These are phyloP conservation scores for Nipponia nippon DNA, from an alignment of 2,113 vertebrate genomes.

Conservation along the genomic window DNA sequence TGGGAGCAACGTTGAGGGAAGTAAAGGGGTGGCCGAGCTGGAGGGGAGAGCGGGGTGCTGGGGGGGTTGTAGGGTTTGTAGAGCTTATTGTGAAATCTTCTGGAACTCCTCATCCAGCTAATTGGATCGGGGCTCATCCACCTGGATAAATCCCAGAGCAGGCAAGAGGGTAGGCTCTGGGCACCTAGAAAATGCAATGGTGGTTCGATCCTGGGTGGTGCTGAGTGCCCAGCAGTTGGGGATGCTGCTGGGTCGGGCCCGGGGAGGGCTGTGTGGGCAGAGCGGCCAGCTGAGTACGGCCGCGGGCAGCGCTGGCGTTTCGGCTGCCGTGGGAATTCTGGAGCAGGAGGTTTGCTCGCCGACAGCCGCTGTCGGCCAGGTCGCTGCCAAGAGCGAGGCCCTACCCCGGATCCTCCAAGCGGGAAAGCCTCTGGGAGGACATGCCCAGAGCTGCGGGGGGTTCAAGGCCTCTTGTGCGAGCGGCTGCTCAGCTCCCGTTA, in stretches of 20 bases:
- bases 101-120: neutral
- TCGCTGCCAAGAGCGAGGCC: neutral
- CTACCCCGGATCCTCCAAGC: neutral
- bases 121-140: neutral
- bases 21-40: neutral
- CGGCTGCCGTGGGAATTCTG: accelerated
- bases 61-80: neutral
- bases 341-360: neutral
- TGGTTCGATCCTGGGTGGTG: neutral
- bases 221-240: neutral
- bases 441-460: neutral
- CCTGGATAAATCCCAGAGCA: neutral
- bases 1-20: neutral
- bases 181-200: neutral
- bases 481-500: neutral
- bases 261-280: neutral
- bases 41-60: neutral
- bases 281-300: accelerated
- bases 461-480: neutral
- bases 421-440: neutral
- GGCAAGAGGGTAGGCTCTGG: neutral
- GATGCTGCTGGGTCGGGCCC: neutral
- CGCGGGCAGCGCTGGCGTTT: neutral
- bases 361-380: accelerated
- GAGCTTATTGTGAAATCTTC: neutral